These are phyloP conservation scores for Pseudomyrmex flavicornis DNA, from an alignment of 1,140 invertebrate genomes.

Conservation along the genomic window DNA sequence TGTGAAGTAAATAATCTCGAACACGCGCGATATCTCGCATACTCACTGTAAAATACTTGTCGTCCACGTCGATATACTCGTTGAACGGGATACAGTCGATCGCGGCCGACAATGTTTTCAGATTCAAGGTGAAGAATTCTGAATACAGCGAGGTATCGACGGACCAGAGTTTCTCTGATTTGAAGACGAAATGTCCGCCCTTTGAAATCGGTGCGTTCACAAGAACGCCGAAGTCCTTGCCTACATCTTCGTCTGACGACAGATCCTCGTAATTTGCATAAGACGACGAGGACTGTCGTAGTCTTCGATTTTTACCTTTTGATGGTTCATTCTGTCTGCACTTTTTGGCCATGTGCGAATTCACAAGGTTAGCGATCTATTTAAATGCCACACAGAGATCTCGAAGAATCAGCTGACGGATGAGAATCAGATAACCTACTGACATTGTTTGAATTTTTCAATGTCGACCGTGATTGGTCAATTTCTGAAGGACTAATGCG, in stretches of 20 bases:
- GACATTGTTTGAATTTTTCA: too few relatives aligned
- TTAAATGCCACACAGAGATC: too few relatives aligned
- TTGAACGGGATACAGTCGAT: constrained; percentile 75
- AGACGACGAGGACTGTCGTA: constrained; percentile 13
- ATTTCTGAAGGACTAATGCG: too few relatives aligned
- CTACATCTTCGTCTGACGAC: constrained; percentile 48
- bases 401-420: too few relatives aligned
- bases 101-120: constrained; percentile 70
- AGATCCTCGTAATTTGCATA: background rate
- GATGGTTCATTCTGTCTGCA: background rate
- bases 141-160: constrained; percentile 70
- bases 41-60: constrained; percentile 76
- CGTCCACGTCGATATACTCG: constrained; percentile 67
- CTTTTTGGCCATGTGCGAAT: background rate
- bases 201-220: constrained; percentile 67
- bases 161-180: constrained; percentile 74
- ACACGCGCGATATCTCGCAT: background rate
- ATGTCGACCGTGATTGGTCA: too few relatives aligned
- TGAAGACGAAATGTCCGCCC: constrained; percentile 70
- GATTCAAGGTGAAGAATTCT: constrained; percentile 74
- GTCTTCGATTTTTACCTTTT: background rate
- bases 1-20: too few relatives aligned
- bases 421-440: too few relatives aligned
- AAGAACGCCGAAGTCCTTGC: constrained; percentile 68
- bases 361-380: background rate